Evolutionary conservation across 2,888 invertebrate species (phyloP), one percentile per base, ranked within the genome.

Genomic region (Conistra vaccinii): DNA sequence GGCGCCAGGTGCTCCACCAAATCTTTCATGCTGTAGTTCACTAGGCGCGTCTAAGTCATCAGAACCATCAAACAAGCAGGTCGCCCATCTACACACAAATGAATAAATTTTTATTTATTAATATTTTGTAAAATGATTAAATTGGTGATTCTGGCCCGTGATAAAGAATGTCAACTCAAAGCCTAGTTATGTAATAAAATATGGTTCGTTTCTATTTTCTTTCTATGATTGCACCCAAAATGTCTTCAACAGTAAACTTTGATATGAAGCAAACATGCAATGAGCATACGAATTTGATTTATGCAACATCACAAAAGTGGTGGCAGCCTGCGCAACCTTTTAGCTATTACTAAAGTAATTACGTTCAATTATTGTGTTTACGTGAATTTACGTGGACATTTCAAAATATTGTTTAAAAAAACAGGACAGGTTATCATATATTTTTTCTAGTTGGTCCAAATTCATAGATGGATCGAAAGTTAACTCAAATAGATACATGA

Each of bases 1-100:
- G 84, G 97, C 96, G 0, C 98, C 98, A 0, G 98, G 98, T 26
- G 97, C 96, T 79, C 97, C 97, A 3, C 96, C 93, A 90, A 97
- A 98, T 76, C 96, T 96, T 68, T 97, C 96, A 85, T 98, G 98
- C 78, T 97, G 97, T 62, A 97, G 93, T 79, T 96, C 95, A 62
- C 93, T 90, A 0, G 96, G 93, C 0, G 95, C 91, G 48, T 93
- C 94, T 72, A 91, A 85, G 39, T 94, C 95, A 39, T 95, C 94
- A 0, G 97, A 96, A 2, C 96, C 95, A 89, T 98, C 98, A 86
- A 96, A 93, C 35, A 98, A 94, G 89, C 98, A 98, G 70, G 97
- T 97, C 23, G 97, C 97, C 97, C 97, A 97, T 87, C 97, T 97
- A 71, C 26, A 76, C 45, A 70, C 17, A 67, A 68, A 85, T 39